phyloP scores from a whole-genome alignment of 1,140 invertebrate genomes.

The Drosophila mojavensis region DNA sequence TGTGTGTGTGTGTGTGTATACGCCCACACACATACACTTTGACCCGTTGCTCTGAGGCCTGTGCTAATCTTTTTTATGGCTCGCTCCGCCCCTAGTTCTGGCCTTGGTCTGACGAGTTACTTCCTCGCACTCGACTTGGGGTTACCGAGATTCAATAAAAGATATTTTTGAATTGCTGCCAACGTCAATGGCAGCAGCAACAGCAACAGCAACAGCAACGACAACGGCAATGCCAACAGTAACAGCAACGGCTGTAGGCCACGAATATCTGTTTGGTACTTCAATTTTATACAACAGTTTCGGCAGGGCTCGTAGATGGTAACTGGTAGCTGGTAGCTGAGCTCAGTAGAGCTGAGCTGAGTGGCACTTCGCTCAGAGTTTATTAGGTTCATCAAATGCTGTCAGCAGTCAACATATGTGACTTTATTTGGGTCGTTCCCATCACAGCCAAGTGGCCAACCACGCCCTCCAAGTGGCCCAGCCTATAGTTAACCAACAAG shows the following conservation, averaged over 20 bases:
- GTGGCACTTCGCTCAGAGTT: constrained; percentile 67
- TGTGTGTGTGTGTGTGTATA: neutral
- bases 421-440: constrained; percentile 58
- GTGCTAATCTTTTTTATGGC: constrained; percentile 71
- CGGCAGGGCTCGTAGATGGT: constrained; percentile 51
- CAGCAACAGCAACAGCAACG: neutral
- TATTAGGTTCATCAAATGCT: constrained; percentile 78
- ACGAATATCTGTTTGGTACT: constrained; percentile 47
- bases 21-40: constrained; percentile 38
- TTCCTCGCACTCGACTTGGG: constrained; percentile 37
- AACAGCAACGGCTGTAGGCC: constrained; percentile 21
- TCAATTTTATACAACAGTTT: constrained; percentile 78
- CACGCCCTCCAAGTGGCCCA: constrained; percentile 5
- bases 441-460: constrained; percentile 44
- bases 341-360: constrained; percentile 34
- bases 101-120: neutral
- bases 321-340: constrained; percentile 35
- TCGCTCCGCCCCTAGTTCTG: neutral
- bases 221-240: neutral
- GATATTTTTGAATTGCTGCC: constrained; percentile 60
- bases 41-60: constrained; percentile 62
- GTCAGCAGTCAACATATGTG: constrained; percentile 68
- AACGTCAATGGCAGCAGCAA: constrained; percentile 8
- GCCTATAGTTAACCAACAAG: neutral
- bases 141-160: constrained; percentile 72